These are phyloP conservation scores for Colostygia pectinataria DNA, from an alignment of 2,888 invertebrate genomes.

Conservation along the genomic window DNA sequence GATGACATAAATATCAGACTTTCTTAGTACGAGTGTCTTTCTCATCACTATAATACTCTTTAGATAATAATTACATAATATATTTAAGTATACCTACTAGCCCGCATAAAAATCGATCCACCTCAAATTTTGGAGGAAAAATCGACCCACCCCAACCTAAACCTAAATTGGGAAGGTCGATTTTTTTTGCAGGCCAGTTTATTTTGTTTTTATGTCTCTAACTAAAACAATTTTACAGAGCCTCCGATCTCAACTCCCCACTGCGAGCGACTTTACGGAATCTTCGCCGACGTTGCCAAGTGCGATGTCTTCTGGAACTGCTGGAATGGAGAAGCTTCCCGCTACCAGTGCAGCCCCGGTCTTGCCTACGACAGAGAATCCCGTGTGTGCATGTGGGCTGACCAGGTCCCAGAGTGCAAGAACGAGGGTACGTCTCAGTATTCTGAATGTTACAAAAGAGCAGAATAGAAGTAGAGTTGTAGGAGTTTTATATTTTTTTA, in stretches of 20 bases:
- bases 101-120: too few relatives aligned
- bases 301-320: constrained; percentile 98
- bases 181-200: too few relatives aligned
- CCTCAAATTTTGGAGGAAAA: too few relatives aligned
- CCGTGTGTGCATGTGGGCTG: constrained; percentile 98
- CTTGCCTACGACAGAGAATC: constrained; percentile 96
- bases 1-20: too few relatives aligned
- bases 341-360: constrained; percentile 97
- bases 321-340: constrained; percentile 97
- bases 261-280: constrained; percentile 94
- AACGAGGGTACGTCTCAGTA: constrained; percentile 87
- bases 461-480: neutral
- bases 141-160: too few relatives aligned
- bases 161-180: too few relatives aligned
- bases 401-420: constrained; percentile 96
- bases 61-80: too few relatives aligned
- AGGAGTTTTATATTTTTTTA: too few relatives aligned
- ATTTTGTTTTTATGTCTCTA: neutral
- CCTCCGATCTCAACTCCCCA: constrained; percentile 92
- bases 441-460: neutral
- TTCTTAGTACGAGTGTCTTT: too few relatives aligned
- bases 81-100: too few relatives aligned
- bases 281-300: constrained; percentile 93
- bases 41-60: too few relatives aligned
- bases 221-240: constrained; percentile 76